These are phyloP conservation scores for Tichodroma muraria DNA, from an alignment of 2,113 vertebrate species.

Conservation along the genomic window DNA sequence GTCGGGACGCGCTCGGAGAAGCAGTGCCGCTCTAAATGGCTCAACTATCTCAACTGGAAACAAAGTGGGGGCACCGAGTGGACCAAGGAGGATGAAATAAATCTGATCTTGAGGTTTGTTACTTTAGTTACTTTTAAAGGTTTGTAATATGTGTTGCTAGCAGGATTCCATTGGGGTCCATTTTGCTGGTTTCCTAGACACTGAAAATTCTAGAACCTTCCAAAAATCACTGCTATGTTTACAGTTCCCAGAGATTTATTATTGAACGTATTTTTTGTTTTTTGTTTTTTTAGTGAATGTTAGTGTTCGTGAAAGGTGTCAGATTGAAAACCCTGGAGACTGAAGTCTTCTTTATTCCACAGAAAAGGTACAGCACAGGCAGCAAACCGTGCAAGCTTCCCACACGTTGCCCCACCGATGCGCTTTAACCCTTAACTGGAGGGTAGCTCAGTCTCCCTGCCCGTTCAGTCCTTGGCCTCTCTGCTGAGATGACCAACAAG, in stretches of 20 bases:
- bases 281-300: constrained; percentile 66
- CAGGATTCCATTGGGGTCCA: constrained; percentile 17
- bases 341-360: constrained; percentile 69
- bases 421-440: constrained; percentile 40
- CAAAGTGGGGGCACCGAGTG: constrained; percentile 97
- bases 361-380: constrained; percentile 68
- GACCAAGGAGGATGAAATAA: constrained; percentile 97
- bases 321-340: constrained; percentile 71
- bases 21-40: constrained; percentile 97
- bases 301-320: constrained; percentile 66
- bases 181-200: constrained; percentile 33
- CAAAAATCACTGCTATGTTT: constrained; percentile 38
- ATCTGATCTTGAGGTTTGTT: constrained; percentile 85
- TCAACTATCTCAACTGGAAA: constrained; percentile 99
- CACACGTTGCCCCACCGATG: constrained; percentile 52
- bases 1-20: constrained; percentile 97
- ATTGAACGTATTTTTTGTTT: constrained; percentile 62
- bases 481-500: constrained; percentile 31
- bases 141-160: background rate
- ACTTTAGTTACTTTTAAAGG: background rate
- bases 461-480: constrained; percentile 43
- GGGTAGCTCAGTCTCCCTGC: constrained; percentile 63
- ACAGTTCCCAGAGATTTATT: constrained; percentile 46
- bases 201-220: constrained; percentile 30
- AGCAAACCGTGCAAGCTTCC: constrained; percentile 49